phyloP scores from a whole-genome alignment of 2,797 vertebrate species.

The Oceanodroma leucorhoa region DNA sequence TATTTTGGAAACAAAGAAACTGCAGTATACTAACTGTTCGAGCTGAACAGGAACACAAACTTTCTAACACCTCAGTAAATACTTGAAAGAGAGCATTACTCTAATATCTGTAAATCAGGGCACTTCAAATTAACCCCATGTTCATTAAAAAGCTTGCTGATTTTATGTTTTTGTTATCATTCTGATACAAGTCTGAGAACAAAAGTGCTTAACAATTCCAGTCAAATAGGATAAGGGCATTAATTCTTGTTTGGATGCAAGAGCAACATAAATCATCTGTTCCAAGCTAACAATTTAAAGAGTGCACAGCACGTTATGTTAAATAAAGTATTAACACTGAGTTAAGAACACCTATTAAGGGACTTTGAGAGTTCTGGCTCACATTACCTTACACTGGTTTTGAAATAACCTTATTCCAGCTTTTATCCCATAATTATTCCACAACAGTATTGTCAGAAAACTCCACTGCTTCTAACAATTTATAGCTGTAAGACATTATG shows the following conservation, averaged over 20 bases:
- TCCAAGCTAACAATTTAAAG: slow-evolving; percentile 46
- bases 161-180: slow-evolving; percentile 60
- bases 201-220: slow-evolving; percentile 36
- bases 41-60: background rate
- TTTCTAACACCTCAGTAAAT: slow-evolving; percentile 23
- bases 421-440: slow-evolving; percentile 51
- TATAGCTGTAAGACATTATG: background rate
- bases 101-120: slow-evolving; percentile 49
- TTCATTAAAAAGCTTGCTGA: slow-evolving; percentile 57
- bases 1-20: slow-evolving; percentile 15
- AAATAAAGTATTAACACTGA: slow-evolving; percentile 61
- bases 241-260: slow-evolving; percentile 43
- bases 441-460: background rate
- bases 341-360: slow-evolving; percentile 62
- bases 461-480: background rate
- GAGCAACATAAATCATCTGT: slow-evolving; percentile 30
- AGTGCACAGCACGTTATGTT: slow-evolving; percentile 21
- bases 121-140: slow-evolving; percentile 5
- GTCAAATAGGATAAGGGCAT: slow-evolving; percentile 42
- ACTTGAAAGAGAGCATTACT: background rate
- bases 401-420: slow-evolving; percentile 41
- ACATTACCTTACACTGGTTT: slow-evolving; percentile 31
- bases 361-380: slow-evolving; percentile 60
- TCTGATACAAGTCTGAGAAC: slow-evolving; percentile 13
- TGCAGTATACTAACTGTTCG: background rate